phyloP scores from a whole-genome alignment of 2,113 vertebrate species.

The Struthidea cinerea region DNA sequence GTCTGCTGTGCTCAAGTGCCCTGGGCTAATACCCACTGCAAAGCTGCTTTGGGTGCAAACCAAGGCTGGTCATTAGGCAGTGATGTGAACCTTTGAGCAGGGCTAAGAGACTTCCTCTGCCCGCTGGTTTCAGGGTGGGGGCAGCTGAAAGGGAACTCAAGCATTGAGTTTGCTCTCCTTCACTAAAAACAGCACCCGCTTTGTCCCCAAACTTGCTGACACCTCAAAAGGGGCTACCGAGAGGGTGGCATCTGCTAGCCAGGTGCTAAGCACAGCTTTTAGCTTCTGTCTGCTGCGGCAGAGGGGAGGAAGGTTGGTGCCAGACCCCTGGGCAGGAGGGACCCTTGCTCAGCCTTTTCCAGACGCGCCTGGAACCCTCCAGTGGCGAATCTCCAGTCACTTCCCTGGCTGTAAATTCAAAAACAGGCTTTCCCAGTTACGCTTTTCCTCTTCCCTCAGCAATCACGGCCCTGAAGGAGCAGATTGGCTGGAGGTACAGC shows the following conservation, averaged over 20 bases:
- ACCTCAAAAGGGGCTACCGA: neutral
- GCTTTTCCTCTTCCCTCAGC: conserved; percentile 52
- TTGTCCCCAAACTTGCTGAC: neutral
- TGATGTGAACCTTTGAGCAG: neutral
- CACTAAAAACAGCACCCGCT: neutral
- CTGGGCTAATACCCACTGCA: neutral
- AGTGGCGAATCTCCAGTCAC: neutral
- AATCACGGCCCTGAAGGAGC: conserved; percentile 82
- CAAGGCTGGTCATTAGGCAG: neutral
- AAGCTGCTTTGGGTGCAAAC: neutral
- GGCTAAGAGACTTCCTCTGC: neutral
- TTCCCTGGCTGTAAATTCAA: neutral
- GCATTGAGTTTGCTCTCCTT: neutral
- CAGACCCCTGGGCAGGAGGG: neutral
- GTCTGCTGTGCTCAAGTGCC: neutral
- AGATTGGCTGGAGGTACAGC: conserved; percentile 87
- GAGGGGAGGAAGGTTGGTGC: neutral
- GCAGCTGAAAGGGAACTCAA: neutral
- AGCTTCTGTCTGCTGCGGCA: neutral
- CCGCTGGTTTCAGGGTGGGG: neutral
- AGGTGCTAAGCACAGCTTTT: neutral
- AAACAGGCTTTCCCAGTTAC: neutral
- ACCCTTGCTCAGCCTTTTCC: neutral
- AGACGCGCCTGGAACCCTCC: neutral
- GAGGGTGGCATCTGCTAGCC: neutral